Percentiles rank a stretch among this genome's conserved stretches.
phyloP scores from a whole-genome alignment of 2,888 invertebrate genomes.

The Phasia obesa region DNA sequence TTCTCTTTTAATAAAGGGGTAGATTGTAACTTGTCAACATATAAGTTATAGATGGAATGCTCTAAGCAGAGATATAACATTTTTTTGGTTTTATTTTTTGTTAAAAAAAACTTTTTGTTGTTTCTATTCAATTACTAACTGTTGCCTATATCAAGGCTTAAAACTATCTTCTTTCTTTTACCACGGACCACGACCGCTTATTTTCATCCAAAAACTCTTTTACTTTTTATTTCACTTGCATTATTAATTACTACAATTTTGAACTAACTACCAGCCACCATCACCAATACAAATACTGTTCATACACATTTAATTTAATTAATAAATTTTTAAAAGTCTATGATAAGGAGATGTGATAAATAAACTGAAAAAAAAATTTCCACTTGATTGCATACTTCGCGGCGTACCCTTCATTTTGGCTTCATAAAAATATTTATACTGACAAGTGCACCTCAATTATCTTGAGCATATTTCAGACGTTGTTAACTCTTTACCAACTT shows the following conservation, averaged over 20 bases:
- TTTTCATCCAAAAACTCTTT: not conserved
- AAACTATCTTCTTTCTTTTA: not conserved
- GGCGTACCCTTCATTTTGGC: conserved; percentile 2
- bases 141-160: not conserved
- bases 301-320: conserved; percentile 35
- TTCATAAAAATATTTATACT: conserved; percentile 18
- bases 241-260: not conserved
- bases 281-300: not conserved
- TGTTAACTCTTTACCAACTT: conserved; percentile 4
- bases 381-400: conserved; percentile 39
- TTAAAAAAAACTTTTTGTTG: too few relatives aligned
- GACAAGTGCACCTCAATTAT: conserved; percentile 43
- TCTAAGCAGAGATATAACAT: too few relatives aligned
- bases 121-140: not conserved
- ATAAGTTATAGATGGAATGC: too few relatives aligned
- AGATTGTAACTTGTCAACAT: too few relatives aligned
- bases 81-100: too few relatives aligned
- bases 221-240: not conserved
- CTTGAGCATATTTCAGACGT: conserved; percentile 17
- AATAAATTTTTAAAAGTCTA: conserved; percentile 2
- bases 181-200: not conserved
- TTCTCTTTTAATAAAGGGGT: too few relatives aligned
- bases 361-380: not conserved
- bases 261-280: not conserved
- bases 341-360: not conserved